Evolutionary conservation across 2,888 invertebrate species (phyloP).

Genomic region (Phanerotoma sp.): DNA sequence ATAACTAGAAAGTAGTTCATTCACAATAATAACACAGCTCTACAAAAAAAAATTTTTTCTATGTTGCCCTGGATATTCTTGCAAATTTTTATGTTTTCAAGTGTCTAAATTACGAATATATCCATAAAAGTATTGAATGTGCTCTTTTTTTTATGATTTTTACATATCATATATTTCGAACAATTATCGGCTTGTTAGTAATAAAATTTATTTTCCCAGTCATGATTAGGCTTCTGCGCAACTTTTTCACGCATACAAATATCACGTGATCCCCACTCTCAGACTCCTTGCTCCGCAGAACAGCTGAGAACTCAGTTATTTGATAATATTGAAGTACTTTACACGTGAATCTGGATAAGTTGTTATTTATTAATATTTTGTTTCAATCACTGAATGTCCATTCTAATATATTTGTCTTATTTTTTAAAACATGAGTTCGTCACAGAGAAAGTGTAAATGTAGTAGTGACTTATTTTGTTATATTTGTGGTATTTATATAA

Average conservation of each 20-base stretch:
- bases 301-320: not conserved
- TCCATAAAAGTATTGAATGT: too few relatives aligned
- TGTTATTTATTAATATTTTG: not conserved
- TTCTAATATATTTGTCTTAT: constrained; percentile 16
- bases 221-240: not conserved
- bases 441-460: constrained; percentile 21
- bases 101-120: too few relatives aligned
- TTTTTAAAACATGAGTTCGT: constrained; percentile 16
- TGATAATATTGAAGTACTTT: not conserved
- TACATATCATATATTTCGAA: not conserved
- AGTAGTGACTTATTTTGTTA: constrained; percentile 28
- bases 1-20: too few relatives aligned
- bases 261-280: not conserved
- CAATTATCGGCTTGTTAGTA: not conserved
- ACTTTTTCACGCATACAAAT: not conserved
- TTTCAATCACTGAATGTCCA: not conserved
- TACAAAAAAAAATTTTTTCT: too few relatives aligned
- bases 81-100: too few relatives aligned
- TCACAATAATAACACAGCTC: too few relatives aligned
- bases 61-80: too few relatives aligned
- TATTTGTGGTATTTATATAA: constrained; percentile 26
- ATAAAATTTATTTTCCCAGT: not conserved
- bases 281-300: not conserved
- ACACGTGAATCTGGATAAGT: not conserved
- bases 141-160: not conserved